Conservation (phyloP, 1,140 invertebrate species). For the Arion vulgaris region DNA sequence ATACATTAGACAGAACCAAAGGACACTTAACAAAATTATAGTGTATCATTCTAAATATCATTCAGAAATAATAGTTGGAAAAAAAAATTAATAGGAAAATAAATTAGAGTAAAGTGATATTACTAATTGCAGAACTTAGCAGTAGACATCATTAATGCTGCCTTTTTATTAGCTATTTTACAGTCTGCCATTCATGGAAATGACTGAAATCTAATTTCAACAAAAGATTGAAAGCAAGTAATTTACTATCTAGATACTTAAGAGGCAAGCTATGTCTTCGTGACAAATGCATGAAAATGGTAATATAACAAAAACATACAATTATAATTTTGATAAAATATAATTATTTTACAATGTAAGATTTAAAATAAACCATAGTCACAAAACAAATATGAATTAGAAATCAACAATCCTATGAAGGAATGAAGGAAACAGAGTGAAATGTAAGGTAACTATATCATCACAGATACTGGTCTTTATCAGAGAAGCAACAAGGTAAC, state of each 20-base stretch:
- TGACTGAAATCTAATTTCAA: not conserved
- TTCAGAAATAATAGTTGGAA: not conserved
- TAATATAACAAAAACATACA: not conserved
- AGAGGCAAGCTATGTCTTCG: not conserved
- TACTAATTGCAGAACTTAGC: conserved; percentile 8
- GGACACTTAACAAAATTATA: not conserved
- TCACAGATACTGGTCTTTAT: conserved; percentile 34
- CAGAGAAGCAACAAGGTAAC: conserved; percentile 29
- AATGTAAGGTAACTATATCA: conserved; percentile 17
- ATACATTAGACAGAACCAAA: not conserved
- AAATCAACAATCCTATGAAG: not conserved
- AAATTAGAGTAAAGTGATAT: not conserved
- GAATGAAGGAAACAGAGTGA: conserved; percentile 4
- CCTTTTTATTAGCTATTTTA: conserved; percentile 8
- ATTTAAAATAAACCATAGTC: too few relatives aligned
- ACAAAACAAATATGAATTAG: not conserved
- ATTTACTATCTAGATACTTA: not conserved
- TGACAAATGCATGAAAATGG: not conserved
- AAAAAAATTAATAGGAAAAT: not conserved
- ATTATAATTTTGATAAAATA: not conserved
- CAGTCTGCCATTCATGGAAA: not conserved
- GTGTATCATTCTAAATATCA: not conserved
- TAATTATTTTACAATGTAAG: not conserved
- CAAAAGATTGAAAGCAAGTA: not conserved
- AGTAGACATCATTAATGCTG: conserved; percentile 15